phyloP scores from a whole-genome alignment of 92 coral and sea anemone genomes.

The Porites lobata region DNA sequence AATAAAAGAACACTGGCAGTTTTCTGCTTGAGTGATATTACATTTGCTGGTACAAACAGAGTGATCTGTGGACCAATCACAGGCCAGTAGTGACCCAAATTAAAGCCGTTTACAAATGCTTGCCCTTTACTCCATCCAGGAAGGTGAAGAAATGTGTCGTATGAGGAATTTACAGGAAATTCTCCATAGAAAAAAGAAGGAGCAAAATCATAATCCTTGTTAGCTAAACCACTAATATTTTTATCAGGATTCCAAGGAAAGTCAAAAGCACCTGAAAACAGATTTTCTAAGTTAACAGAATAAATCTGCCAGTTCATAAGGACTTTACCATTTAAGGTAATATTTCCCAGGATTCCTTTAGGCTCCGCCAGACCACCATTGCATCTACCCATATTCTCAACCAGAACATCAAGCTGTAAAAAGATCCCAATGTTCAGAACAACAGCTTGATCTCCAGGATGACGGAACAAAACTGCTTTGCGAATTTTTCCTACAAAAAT shows the following conservation, averaged over 20 bases:
- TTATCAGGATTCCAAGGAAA: not conserved
- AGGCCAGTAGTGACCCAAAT: conserved; percentile 98
- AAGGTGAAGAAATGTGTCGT: conserved; percentile 85
- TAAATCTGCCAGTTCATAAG: conserved; percentile 89
- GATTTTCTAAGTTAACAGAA: conserved; percentile 73
- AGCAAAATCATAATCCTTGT: conserved; percentile 65
- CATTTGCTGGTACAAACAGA: conserved; percentile 91
- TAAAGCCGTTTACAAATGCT: conserved; percentile 87
- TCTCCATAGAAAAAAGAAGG: conserved; percentile 86
- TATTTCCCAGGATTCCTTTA: conserved; percentile 93
- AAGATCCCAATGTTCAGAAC: conserved; percentile 67
- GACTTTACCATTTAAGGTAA: conserved; percentile 75
- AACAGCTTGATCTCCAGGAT: conserved; percentile 54
- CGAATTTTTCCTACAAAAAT: conserved; percentile 83
- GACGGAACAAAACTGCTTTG: conserved; percentile 76
- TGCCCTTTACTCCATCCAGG: conserved; percentile 96
- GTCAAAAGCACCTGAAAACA: conserved; percentile 36
- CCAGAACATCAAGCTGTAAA: conserved; percentile 89
- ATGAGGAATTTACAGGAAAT: conserved; percentile 64
- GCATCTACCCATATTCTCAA: conserved; percentile 90
- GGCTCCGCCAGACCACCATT: conserved; percentile 65
- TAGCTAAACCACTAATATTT: not conserved
- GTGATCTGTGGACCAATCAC: conserved; percentile 94
- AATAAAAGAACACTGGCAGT: conserved; percentile 75
- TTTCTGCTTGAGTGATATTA: conserved; percentile 70